Evolutionary conservation across 1,140 invertebrate species (phyloP).

Genomic region (Hirudo medicinalis): DNA sequence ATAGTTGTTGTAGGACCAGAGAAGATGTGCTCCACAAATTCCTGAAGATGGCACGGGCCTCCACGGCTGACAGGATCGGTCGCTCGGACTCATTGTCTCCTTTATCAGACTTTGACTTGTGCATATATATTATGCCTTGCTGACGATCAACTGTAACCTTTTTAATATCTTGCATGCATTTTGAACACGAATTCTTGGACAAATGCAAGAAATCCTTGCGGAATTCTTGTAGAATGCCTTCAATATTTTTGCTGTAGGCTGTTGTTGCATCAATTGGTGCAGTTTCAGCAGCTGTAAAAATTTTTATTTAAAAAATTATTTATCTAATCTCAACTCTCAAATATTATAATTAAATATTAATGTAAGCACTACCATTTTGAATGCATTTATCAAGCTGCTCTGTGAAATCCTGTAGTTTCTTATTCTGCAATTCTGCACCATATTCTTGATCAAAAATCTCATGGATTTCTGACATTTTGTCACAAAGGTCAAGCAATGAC

Average conservation of each 20-base stretch:
- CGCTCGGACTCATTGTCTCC: no score
- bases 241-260: conserved; percentile 19
- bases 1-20: neutral
- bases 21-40: neutral
- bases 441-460: conserved; percentile 22
- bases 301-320: no score
- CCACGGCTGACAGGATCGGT: neutral
- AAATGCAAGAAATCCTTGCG: neutral
- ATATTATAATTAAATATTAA: neutral
- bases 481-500: conserved; percentile 58
- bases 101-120: no score
- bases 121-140: no score
- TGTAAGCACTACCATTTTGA: neutral
- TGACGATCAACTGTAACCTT: no score
- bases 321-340: no score
- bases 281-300: no score
- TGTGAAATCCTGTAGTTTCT: neutral
- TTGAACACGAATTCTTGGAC: neutral
- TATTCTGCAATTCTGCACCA: conserved; percentile 15
- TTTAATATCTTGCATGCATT: no score
- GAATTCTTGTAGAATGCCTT: neutral
- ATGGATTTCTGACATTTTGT: conserved; percentile 48
- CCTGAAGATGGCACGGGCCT: neutral
- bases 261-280: neutral
- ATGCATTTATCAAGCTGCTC: neutral